These are phyloP conservation scores for Monarcha castaneiventris DNA, from an alignment of 2,113 vertebrate genomes.

Conservation along the genomic window DNA sequence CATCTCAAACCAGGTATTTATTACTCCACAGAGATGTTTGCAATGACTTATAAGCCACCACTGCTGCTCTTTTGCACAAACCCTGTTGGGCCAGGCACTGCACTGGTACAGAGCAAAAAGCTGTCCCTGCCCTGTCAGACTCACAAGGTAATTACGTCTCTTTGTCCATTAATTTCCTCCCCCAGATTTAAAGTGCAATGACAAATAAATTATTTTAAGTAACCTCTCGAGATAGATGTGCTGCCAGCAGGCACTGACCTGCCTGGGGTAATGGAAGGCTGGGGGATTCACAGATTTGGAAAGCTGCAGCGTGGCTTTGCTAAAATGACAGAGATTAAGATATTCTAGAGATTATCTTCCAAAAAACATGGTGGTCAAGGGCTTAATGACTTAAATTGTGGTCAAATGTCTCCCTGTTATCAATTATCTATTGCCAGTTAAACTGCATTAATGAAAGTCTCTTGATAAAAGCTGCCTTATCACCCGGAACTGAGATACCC, in stretches of 20 bases:
- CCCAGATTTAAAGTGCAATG: not conserved
- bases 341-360: not conserved
- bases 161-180: not conserved
- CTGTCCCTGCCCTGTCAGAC: not conserved
- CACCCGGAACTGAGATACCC: not conserved
- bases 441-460: conserved; percentile 22
- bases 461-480: conserved; percentile 47
- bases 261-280: not conserved
- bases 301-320: not conserved
- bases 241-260: not conserved
- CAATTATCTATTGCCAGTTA: not conserved
- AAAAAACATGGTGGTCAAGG: not conserved
- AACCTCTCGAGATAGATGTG: not conserved
- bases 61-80: not conserved
- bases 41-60: not conserved
- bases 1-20: not conserved
- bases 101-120: not conserved
- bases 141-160: not conserved
- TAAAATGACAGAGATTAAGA: not conserved
- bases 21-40: not conserved
- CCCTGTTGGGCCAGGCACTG: not conserved
- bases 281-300: not conserved
- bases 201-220: not conserved
- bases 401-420: conserved; percentile 6
- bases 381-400: not conserved